Base-by-base conservation (phyloP, 1,140 invertebrate species). In the Magallana ariakensis region DNA sequence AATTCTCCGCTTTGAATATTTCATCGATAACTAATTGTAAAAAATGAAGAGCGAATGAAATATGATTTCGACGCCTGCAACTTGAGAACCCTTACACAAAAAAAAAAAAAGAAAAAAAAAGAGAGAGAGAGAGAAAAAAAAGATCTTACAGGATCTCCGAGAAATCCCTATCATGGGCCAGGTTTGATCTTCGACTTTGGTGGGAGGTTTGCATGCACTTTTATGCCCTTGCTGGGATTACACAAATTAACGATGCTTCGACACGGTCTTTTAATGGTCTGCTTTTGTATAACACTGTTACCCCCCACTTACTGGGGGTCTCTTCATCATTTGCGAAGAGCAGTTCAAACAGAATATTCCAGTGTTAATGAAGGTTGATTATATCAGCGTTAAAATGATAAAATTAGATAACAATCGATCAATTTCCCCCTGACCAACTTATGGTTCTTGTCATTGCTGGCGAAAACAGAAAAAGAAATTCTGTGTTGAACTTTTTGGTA, bases 391-490 rank as follows among this genome's bases (percentile, higher is more conserved):
- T 75, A 26, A 75, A 75, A 75, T 26, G 7, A 75, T 33, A 75
- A 75, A 75, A 75, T 75, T 75, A 75, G 66, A 75, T 75, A 75
- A 75, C 66, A 75, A 10, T 75, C 66, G 66, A 75, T 75, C 66
- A 26, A 75, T 75, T 75, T 75, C 66, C 62, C 22, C 66, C 33
- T 46, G 22, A 26, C 66, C 66, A 75, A 75, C 11, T 9, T 75
- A 19, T 75, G 66, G 19, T 75, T 75, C 58, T 75, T 33, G 22
- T 75, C 11, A 9, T 26, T 26, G 22, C 22, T 75, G 33, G 19
- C 33, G 22, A 75, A 33, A 46, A 46, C 33, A 46, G 33, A 46
- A 46, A 46, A 46, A 46, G 33, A 46, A 46, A 46, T 46, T 46
- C 33, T 46, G 5, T 2, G 33, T 46, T 46, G 33, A 46, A 46